Conservation (phyloP, 2,797 vertebrate species). For the Gambusia yucatana region DNA sequence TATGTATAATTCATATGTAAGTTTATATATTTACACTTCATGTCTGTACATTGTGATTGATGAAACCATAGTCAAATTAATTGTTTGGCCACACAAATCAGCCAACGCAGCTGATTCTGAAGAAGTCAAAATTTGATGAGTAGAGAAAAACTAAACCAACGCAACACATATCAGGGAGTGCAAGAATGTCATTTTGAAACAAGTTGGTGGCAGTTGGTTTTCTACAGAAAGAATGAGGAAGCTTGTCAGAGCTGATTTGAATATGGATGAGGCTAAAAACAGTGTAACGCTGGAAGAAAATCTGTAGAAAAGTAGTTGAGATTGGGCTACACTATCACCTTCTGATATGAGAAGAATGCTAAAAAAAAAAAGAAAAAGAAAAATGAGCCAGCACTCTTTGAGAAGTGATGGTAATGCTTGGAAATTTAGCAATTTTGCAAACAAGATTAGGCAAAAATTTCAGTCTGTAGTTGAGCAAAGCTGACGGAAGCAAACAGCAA, state of each 20-base stretch:
- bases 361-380: not conserved
- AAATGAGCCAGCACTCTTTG: not conserved
- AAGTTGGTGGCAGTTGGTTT: not conserved
- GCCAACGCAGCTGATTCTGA: not conserved
- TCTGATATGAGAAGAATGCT: not conserved
- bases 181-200: not conserved
- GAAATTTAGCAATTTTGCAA: not conserved
- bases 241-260: not conserved
- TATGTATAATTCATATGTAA: not conserved
- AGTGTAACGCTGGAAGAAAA: not conserved
- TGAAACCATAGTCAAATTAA: not conserved
- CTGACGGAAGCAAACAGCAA: not conserved
- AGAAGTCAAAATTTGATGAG: not conserved
- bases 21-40: not conserved
- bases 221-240: not conserved
- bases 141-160: not conserved
- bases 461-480: not conserved
- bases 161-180: not conserved
- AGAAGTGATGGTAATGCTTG: not conserved
- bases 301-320: not conserved
- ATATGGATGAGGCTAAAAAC: not conserved
- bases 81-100: not conserved
- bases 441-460: not conserved
- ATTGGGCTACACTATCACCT: not conserved
- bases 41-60: not conserved